Percentiles rank a stretch among this genome's conserved stretches.
phyloP scores from a whole-genome alignment of 2,113 vertebrate genomes.

The Pygoscelis antarcticus region DNA sequence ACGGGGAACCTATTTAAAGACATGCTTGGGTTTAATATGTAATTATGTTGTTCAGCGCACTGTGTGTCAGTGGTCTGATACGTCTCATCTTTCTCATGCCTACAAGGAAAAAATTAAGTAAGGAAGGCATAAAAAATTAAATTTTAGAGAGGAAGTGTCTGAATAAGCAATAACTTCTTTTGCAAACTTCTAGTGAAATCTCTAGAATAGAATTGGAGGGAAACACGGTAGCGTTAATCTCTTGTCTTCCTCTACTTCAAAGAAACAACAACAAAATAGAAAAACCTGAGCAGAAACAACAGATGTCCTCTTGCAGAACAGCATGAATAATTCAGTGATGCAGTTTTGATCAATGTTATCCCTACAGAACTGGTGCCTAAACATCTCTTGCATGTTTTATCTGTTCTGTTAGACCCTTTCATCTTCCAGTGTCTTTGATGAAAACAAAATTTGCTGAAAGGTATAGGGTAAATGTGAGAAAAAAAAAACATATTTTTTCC shows the following conservation, averaged over 20 bases:
- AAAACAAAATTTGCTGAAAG: not conserved
- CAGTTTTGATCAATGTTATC: not conserved
- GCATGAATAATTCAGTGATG: not conserved
- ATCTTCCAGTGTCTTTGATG: not conserved
- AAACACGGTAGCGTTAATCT: not conserved
- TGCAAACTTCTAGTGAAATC: not conserved
- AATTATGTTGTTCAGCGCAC: constrained; percentile 9
- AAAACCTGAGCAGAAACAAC: not conserved
- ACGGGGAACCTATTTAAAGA: constrained; percentile 57
- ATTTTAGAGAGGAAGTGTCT: constrained; percentile 12
- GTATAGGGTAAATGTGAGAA: not conserved
- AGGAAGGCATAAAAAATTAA: not conserved
- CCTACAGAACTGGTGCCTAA: not conserved
- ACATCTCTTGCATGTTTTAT: not conserved
- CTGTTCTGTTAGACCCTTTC: not conserved
- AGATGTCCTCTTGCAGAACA: not conserved
- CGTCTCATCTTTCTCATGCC: not conserved
- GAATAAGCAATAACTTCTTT: constrained; percentile 58
- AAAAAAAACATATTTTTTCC: not conserved
- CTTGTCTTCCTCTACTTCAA: not conserved
- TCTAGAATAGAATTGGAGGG: not conserved
- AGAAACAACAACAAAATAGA: not conserved
- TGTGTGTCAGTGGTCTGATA: constrained; percentile 50
- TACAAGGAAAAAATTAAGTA: not conserved
- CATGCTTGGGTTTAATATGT: constrained; percentile 42